Conservation (phyloP, 2,797 vertebrate genomes). For the Knipowitschia caucasica region DNA sequence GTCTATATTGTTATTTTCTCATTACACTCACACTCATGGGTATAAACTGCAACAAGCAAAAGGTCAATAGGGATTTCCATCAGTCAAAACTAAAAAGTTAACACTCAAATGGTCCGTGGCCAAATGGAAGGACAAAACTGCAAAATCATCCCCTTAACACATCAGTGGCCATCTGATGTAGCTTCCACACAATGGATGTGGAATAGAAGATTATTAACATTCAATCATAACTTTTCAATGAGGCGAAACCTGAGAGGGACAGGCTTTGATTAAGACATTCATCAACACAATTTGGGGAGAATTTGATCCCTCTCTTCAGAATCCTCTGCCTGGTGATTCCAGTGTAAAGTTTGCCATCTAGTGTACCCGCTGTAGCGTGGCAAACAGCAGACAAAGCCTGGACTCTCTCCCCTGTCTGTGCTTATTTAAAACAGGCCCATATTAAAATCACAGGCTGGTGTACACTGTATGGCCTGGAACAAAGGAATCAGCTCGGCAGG, state of each 20-base stretch:
- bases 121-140: constrained; percentile 77
- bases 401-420: constrained; percentile 9
- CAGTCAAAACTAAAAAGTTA: constrained; percentile 75
- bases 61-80: constrained; percentile 78
- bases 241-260: constrained; percentile 78
- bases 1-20: constrained; percentile 64
- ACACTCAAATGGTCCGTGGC: constrained; percentile 78
- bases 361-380: constrained; percentile 82
- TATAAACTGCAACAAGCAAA: constrained; percentile 69
- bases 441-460: constrained; percentile 41
- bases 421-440: constrained; percentile 39
- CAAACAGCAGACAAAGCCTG: constrained; percentile 57
- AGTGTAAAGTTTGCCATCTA: constrained; percentile 78
- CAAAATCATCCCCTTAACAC: constrained; percentile 80
- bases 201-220: constrained; percentile 80
- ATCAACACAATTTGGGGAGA: constrained; percentile 77
- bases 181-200: constrained; percentile 72
- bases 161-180: constrained; percentile 75
- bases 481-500: constrained; percentile 58
- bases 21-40: constrained; percentile 68
- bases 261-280: constrained; percentile 79
- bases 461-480: constrained; percentile 43
- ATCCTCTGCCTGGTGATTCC: constrained; percentile 53
- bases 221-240: constrained; percentile 81
- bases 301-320: constrained; percentile 65